A percentile compares a stretch with the other conserved stretches of the same genome.
Evolutionary conservation across 2,797 vertebrate genomes (phyloP).

Genomic region (Gobionotothen gibberifrons): DNA sequence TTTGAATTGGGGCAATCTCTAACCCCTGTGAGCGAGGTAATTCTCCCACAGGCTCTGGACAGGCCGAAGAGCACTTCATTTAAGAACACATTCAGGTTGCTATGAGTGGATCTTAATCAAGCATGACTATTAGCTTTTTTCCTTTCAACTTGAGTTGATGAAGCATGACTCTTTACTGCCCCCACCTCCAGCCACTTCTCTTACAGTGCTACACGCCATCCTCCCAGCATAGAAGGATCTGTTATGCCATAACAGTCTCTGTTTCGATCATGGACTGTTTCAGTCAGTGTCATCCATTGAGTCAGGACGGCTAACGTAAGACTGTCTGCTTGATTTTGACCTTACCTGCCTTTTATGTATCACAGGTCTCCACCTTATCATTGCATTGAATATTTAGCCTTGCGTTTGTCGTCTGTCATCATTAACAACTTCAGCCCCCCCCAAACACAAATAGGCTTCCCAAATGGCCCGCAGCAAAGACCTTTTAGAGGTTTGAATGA

Average conservation of each 20-base stretch:
- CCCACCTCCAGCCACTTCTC: slow-evolving; percentile 49
- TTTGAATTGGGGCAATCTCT: slow-evolving; percentile 27
- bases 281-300: slow-evolving; percentile 58
- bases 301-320: slow-evolving; percentile 46
- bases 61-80: slow-evolving; percentile 55
- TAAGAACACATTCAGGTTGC: slow-evolving; percentile 58
- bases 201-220: slow-evolving; percentile 52
- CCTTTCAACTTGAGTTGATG: slow-evolving; percentile 74
- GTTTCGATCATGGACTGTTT: slow-evolving; percentile 61
- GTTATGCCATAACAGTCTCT: slow-evolving; percentile 53
- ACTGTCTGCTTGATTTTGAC: slow-evolving; percentile 56
- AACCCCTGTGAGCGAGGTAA: slow-evolving; percentile 32
- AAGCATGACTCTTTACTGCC: slow-evolving; percentile 74
- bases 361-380: slow-evolving; percentile 47
- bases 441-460: slow-evolving; percentile 37
- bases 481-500: slow-evolving; percentile 27
- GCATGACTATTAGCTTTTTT: slow-evolving; percentile 67
- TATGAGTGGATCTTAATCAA: slow-evolving; percentile 68
- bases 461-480: slow-evolving; percentile 42
- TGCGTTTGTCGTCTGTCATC: slow-evolving; percentile 66
- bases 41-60: slow-evolving; percentile 40
- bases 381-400: slow-evolving; percentile 44
- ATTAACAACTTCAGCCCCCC: slow-evolving; percentile 47
- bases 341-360: slow-evolving; percentile 52
- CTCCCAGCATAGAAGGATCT: slow-evolving; percentile 40